A percentile compares a stretch with the other conserved stretches of the same genome.
Evolutionary conservation across 2,113 vertebrate species (phyloP).

Genomic region (Zeus faber): DNA sequence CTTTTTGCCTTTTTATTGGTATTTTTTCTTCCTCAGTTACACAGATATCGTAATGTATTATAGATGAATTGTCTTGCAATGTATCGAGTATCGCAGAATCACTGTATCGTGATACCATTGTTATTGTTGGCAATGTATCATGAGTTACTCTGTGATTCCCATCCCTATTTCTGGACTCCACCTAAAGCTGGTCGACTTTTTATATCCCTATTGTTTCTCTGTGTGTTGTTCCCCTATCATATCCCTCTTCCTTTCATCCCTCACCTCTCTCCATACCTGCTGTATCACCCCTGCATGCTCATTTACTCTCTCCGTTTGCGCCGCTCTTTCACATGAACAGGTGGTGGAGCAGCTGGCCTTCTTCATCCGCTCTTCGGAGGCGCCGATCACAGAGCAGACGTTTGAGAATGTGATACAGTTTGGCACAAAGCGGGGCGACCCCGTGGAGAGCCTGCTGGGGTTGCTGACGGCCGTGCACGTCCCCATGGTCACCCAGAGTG

Average conservation of each 20-base stretch:
- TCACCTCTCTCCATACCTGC: neutral
- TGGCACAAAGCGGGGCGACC: conserved; percentile 64
- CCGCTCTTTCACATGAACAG: conserved; percentile 48
- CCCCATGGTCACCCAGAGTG: conserved; percentile 67
- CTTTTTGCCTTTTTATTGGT: no score
- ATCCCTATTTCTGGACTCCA: conserved; percentile 36
- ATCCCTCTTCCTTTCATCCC: conserved; percentile 5
- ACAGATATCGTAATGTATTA: no score
- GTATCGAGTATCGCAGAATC: conserved; percentile 54
- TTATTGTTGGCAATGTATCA: no score
- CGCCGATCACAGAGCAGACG: conserved; percentile 68
- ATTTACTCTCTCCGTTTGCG: conserved; percentile 30
- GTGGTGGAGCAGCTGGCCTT: conserved; percentile 76
- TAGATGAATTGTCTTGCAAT: no score
- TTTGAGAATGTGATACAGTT: conserved; percentile 75
- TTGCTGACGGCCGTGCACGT: conserved; percentile 74
- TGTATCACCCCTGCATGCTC: conserved; percentile 24
- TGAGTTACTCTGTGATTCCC: no score
- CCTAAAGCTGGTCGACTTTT: conserved; percentile 28
- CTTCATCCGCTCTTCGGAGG: conserved; percentile 71
- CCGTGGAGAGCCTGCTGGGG: conserved; percentile 69
- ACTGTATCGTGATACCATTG: conserved; percentile 55
- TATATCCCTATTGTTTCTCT: conserved; percentile 19
- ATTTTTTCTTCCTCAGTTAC: no score
- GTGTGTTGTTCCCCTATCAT: conserved; percentile 14